Evolutionary conservation across 1,140 invertebrate species (phyloP).

Genomic region (Conus ventricosus): DNA sequence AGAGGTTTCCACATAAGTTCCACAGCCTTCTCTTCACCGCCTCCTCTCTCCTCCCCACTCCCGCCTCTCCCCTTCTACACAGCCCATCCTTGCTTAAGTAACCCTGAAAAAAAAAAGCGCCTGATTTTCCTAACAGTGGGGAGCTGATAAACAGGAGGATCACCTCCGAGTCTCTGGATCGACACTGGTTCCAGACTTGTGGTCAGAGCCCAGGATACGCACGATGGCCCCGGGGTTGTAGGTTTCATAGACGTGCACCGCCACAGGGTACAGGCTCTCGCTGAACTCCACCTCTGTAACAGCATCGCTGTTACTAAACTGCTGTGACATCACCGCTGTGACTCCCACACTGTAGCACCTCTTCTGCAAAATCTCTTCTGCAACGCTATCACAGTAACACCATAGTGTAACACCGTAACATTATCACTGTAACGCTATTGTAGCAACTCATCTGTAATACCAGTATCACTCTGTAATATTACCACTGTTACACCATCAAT

Average conservation of each 20-base stretch:
- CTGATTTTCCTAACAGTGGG: too few relatives aligned
- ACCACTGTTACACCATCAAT: neutral
- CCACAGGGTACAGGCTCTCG: slow-evolving; percentile 84
- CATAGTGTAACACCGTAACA: too few relatives aligned
- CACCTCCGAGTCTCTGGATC: slow-evolving; percentile 68
- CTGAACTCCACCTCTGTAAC: slow-evolving; percentile 79
- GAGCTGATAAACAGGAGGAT: too few relatives aligned
- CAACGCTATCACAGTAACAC: neutral
- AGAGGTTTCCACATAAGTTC: too few relatives aligned
- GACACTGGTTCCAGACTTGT: slow-evolving; percentile 55
- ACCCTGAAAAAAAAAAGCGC: too few relatives aligned
- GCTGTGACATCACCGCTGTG: neutral
- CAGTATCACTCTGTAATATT: neutral
- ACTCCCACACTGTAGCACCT: neutral
- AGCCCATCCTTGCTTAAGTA: too few relatives aligned
- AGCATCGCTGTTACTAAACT: neutral
- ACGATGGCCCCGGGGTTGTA: slow-evolving; percentile 92
- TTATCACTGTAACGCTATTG: too few relatives aligned
- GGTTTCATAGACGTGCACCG: slow-evolving; percentile 89
- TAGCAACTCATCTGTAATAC: neutral
- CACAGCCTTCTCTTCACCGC: too few relatives aligned
- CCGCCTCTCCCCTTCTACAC: too few relatives aligned
- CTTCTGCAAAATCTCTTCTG: neutral
- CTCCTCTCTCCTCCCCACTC: too few relatives aligned
- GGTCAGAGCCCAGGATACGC: slow-evolving; percentile 84